Evolutionary conservation across 2,888 invertebrate species (phyloP).

Genomic region (Tipula unca): DNA sequence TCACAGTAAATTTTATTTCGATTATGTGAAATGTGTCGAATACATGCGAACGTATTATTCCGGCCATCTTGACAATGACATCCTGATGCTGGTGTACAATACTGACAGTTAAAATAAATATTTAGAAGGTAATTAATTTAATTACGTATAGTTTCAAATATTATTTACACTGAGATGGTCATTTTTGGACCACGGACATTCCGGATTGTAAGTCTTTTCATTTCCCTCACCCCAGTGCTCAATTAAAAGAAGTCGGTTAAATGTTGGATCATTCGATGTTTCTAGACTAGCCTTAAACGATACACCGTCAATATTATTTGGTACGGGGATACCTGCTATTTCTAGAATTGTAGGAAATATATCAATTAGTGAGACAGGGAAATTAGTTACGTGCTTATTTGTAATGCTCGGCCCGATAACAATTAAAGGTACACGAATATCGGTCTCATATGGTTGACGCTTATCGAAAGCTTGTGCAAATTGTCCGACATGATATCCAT

Average conservation of each 20-base stretch:
- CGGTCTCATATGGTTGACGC: slow-evolving; percentile 83
- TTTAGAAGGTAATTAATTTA: too few relatives aligned
- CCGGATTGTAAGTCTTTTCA: slow-evolving; percentile 44
- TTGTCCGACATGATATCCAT: slow-evolving; percentile 88
- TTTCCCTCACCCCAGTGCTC: slow-evolving; percentile 77
- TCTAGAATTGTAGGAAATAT: slow-evolving; percentile 73
- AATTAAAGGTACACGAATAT: slow-evolving; percentile 73
- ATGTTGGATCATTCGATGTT: not conserved
- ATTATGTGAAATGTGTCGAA: slow-evolving; percentile 52
- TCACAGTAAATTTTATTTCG: slow-evolving; percentile 42
- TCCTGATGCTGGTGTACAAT: slow-evolving; percentile 54
- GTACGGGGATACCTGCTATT: slow-evolving; percentile 50
- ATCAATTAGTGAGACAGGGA: slow-evolving; percentile 69
- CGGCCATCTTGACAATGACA: slow-evolving; percentile 80
- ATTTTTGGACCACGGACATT: slow-evolving; percentile 57
- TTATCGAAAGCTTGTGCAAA: slow-evolving; percentile 84
- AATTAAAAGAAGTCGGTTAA: slow-evolving; percentile 50
- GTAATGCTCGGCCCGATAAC: slow-evolving; percentile 65
- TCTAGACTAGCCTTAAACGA: slow-evolving; percentile 42
- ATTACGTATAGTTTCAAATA: too few relatives aligned
- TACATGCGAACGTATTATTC: slow-evolving; percentile 77
- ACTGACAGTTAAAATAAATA: slow-evolving; percentile 43
- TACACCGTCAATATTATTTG: slow-evolving; percentile 54
- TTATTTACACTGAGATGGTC: slow-evolving; percentile 53
- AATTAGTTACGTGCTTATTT: slow-evolving; percentile 42